Evolutionary conservation across 2,797 vertebrate species (phyloP), one percentile per base, ranked within the genome.

Genomic region (Falco cherrug): DNA sequence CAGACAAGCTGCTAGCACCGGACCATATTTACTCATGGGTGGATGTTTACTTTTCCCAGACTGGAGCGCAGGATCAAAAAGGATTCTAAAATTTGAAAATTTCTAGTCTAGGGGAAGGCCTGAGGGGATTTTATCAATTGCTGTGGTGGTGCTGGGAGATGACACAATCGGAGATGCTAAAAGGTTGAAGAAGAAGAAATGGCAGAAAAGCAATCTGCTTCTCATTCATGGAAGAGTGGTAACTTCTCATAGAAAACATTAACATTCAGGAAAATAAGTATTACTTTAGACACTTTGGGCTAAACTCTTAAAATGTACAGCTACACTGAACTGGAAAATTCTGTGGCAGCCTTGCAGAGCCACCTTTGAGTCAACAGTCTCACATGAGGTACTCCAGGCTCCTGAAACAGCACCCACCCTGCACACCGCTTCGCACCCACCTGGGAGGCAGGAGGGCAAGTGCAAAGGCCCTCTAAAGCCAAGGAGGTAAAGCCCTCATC

Each of bases 401-500:
- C 33, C 47, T 33, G 59, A 69, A 75, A 65, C 5, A 56, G 26
- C 7, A 10, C 33, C 12, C 33, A 12, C 13, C 24, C 39, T 81
- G 20, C 5, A 39, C 0, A 0, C 1, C 0, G 1, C 10, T 71
- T 57, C 0, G 1, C 5, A 35, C 37, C 47, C 54, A 17, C 18
- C 28, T 77, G 22, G 28, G 56, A 77, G 13, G 16, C 9, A 37
- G 16, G 64, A 75, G 16, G 20, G 5, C 26, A 81, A 37, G 18
- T 47, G 10, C 11, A 47, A 68, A 84, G 11, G n/a, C 8, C 3
- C 6, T 73, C 25, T 50, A 61, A 75, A 73, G 24, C 28, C 26
- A 20, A 51, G 10, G 20, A 56, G 33, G 17, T 37, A 56, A 64
- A 79, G 28, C 3, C 37, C 18, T 82, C 0, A 0, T 47, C 9